Evolutionary conservation across 2,888 invertebrate species (phyloP).

Genomic region (Caenorhabditis sulstoni): DNA sequence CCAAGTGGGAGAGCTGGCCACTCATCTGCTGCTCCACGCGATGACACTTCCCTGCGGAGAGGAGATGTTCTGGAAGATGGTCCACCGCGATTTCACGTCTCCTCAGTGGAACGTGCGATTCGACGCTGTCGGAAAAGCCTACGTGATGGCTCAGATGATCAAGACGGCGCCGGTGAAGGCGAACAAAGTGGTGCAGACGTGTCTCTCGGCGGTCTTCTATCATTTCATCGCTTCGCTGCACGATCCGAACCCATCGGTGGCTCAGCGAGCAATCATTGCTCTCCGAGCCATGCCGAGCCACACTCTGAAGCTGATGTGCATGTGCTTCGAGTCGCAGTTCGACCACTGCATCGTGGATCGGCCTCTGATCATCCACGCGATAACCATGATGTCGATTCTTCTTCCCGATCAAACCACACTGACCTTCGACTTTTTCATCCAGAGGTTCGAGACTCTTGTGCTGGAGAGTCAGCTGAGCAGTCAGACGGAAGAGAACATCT

Average conservation of each 20-base stretch:
- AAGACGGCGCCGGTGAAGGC: slow-evolving; percentile 91
- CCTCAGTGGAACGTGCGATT: slow-evolving; percentile 92
- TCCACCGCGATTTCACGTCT: slow-evolving; percentile 94
- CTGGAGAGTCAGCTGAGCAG: slow-evolving; percentile 91
- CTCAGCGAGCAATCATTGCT: slow-evolving; percentile 85
- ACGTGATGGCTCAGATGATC: slow-evolving; percentile 93
- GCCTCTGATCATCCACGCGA: slow-evolving; percentile 94
- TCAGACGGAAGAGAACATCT: slow-evolving; percentile 70
- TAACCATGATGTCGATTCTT: slow-evolving; percentile 94
- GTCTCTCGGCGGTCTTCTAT: slow-evolving; percentile 96
- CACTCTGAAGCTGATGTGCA: slow-evolving; percentile 74
- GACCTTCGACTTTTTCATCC: slow-evolving; percentile 96
- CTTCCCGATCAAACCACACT: slow-evolving; percentile 92
- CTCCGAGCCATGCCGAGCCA: slow-evolving; percentile 75
- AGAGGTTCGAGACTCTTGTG: slow-evolving; percentile 93
- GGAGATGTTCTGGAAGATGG: slow-evolving; percentile 95
- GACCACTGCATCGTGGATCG: slow-evolving; percentile 96
- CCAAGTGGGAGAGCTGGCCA: slow-evolving; percentile 90
- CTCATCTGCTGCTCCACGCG: slow-evolving; percentile 94
- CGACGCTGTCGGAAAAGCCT: slow-evolving; percentile 95
- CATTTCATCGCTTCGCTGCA: slow-evolving; percentile 96
- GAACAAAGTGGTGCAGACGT: slow-evolving; percentile 89
- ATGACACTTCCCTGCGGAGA: slow-evolving; percentile 94
- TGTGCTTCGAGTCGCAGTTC: slow-evolving; percentile 97
- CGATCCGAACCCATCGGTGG: slow-evolving; percentile 94